phyloP scores from a whole-genome alignment of 2,888 invertebrate species.

The Aleiodes leptofemur region DNA sequence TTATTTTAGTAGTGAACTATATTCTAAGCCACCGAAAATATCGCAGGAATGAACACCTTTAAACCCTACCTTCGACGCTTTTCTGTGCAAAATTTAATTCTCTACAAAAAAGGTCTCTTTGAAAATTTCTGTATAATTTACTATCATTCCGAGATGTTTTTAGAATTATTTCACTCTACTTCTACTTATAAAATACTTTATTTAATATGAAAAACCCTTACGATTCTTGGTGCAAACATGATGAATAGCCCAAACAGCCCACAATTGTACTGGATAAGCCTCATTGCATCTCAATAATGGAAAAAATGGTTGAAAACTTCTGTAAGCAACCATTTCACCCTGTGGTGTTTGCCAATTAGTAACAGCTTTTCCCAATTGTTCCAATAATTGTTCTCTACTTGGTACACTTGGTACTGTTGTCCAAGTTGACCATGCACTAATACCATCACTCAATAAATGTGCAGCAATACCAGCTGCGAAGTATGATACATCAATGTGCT shows the following conservation, averaged over 20 bases:
- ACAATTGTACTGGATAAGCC: slow-evolving; percentile 82
- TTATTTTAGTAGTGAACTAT: not conserved
- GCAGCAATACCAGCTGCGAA: slow-evolving; percentile 86
- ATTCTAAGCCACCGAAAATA: too few species aligned
- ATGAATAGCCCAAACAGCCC: slow-evolving; percentile 88
- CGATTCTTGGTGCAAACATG: slow-evolving; percentile 86
- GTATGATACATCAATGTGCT: slow-evolving; percentile 83
- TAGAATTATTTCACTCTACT: not conserved
- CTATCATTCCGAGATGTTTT: not conserved
- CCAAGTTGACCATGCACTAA: slow-evolving; percentile 78
- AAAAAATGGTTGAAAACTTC: slow-evolving; percentile 85
- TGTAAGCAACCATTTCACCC: slow-evolving; percentile 85
- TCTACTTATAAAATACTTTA: not conserved
- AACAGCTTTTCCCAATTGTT: slow-evolving; percentile 77
- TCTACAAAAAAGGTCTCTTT: too few species aligned
- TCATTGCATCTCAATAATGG: slow-evolving; percentile 79
- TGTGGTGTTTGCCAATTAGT: slow-evolving; percentile 82
- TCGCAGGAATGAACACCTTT: too few species aligned
- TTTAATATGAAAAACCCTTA: slow-evolving; percentile 71
- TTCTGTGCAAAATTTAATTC: too few species aligned
- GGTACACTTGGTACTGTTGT: slow-evolving; percentile 61
- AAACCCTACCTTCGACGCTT: too few species aligned
- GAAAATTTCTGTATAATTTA: not conserved
- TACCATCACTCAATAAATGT: slow-evolving; percentile 81
- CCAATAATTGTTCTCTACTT: slow-evolving; percentile 64